Conservation (phyloP, 1,140 invertebrate genomes). For the Tetramorium simillimum region DNA sequence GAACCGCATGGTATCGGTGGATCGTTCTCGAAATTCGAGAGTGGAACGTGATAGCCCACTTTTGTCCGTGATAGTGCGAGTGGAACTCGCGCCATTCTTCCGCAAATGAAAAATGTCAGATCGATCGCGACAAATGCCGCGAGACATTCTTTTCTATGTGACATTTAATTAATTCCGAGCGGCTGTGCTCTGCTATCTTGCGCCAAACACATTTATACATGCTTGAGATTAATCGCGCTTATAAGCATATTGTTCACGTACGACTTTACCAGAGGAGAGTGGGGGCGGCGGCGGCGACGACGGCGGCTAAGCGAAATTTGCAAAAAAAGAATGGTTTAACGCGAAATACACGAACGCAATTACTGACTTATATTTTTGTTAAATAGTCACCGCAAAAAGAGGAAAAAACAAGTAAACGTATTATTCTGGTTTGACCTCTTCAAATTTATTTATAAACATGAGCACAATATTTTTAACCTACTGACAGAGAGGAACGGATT, state of each 20-base stretch:
- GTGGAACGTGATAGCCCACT: conserved; percentile 43
- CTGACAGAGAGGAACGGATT: conserved; percentile 37
- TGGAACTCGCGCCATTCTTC: conserved; percentile 39
- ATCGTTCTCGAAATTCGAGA: conserved; percentile 52
- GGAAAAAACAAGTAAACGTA: not conserved
- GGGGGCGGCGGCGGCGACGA: not conserved
- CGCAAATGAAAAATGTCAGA: conserved; percentile 55
- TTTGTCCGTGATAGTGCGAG: conserved; percentile 45
- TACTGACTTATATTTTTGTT: conserved; percentile 47
- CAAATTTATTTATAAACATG: conserved; percentile 35
- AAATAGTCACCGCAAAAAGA: conserved; percentile 29
- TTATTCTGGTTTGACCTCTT: conserved; percentile 26
- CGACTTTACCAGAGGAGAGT: not conserved
- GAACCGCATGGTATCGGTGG: conserved; percentile 27
- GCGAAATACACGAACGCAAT: conserved; percentile 24
- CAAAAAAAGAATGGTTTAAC: conserved; percentile 35
- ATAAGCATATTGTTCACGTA: conserved; percentile 51
- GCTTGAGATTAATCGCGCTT: conserved; percentile 47
- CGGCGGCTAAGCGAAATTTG: conserved; percentile 27
- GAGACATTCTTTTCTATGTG: conserved; percentile 59
- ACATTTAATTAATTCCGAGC: conserved; percentile 56
- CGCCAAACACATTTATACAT: conserved; percentile 19
- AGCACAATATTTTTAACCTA: conserved; percentile 48
- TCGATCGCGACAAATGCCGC: conserved; percentile 59
- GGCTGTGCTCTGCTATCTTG: conserved; percentile 3